Base-by-base conservation (phyloP, 2,888 invertebrate genomes). In the Ormyrus nitidulus region DNA sequence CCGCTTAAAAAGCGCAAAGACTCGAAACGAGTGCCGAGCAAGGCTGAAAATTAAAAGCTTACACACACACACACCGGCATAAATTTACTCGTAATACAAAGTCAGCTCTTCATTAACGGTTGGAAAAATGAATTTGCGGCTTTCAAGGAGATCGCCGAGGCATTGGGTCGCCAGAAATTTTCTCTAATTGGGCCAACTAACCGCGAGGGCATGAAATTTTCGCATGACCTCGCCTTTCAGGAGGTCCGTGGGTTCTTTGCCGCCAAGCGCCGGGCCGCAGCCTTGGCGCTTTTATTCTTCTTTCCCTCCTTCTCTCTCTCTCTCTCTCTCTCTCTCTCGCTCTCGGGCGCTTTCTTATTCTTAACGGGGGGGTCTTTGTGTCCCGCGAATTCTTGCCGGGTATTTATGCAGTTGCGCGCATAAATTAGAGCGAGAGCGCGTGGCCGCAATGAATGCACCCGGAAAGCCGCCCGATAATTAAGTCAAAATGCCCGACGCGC, bases 371-470 rank as follows among this genome's bases (percentile, higher is more conserved):
- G 34, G 34, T 34, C 66, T 48, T 61, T 58, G 69, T 61, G 75
- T 68, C 70, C 65, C 68, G 66, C 76, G 71, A 76, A 80, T 76
- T 80, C 76, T 72, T 10, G 49, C 48, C 66, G 53, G n/a, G 51
- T 75, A 75, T 71, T 79, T 79, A 75, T 70, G 70, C 65, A 61
- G 68, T 74, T 62, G 69, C 69, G 59, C 74, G 77, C 77, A 81
- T 82, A 82, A 83, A 84, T 81, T 80, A 84, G 81, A 81, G 71
- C 77, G 73, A 51, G n/a, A 61, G 65, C 70, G 72, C 69, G 59
- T 46, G 51, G 64, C 56, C 68, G 64, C 68, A 68, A 64, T 34
- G 68, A 58, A 79, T 65, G 56, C 75, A 46, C 51, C 34, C 34
- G 58, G 7, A 11, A 56, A 79, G 53, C 53, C 13, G 80, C 19